Base-by-base conservation (phyloP, 2,113 vertebrate species). In the Dissostichus mawsoni region DNA sequence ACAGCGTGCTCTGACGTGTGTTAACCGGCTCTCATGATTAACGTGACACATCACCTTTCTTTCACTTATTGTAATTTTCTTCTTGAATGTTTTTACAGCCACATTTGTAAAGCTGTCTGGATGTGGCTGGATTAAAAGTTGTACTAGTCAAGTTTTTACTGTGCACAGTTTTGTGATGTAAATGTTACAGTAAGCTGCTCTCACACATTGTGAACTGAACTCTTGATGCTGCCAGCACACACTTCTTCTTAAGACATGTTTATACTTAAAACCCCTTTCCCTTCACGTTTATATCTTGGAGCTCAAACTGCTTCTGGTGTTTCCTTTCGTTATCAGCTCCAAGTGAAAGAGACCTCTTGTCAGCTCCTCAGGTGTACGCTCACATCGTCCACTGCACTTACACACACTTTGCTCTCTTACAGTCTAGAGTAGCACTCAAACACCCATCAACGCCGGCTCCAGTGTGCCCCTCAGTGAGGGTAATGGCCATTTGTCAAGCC, bases 361-460 rank as follows among this genome's bases (percentile, higher is more conserved):
- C 70, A 67, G 68, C 78, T 89, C 86, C 90, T 93, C 87, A 90
- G 88, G 89, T 90, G 80, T 62, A 72, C 65, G 70, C 82, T 78
- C 76, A 61, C 58, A 44, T 71, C 61, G 87, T 84, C 70, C 66
- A 51, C 29, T 20, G n/a, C 81, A 69, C 81, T 89, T 33, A 14
- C 55, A 75, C 58, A 56, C 71, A 65, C 72, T 48, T 50, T 20
- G 61, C 67, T 73, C 57, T 36, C 9, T 44, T 47, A 69, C 73
- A 56, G n/a, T 73, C 74, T 52, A 68, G 69, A 88, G 90, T 63
- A 56, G 64, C 87, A 78, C 85, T 88, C 70, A 51, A 71, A 67
- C 59, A 14, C 16, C 65, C 59, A 66, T 76, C 61, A 23, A 74
- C 8, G 8, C n/a, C 4, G 16, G 74, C 78, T 59, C 33, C 8